phyloP scores from a whole-genome alignment of 2,888 invertebrate genomes.

The Agrenia bidenticulata region DNA sequence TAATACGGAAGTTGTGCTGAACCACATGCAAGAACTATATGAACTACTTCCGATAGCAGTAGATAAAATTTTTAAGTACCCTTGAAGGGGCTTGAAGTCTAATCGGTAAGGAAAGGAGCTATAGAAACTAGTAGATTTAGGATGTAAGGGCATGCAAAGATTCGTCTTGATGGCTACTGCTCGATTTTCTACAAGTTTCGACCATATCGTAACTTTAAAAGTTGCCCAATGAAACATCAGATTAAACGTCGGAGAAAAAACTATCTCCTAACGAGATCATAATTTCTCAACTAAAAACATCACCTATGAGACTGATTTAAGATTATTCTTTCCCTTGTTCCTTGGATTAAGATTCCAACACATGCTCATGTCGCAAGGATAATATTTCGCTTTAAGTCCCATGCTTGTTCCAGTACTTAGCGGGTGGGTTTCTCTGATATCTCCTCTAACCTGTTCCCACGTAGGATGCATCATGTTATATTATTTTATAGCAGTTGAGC shows the following conservation, averaged over 20 bases:
- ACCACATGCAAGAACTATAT: too few species aligned
- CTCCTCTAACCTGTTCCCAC: constrained; percentile 25
- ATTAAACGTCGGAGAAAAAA: constrained; percentile 21
- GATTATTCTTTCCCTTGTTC: constrained; percentile 35
- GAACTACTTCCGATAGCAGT: too few species aligned
- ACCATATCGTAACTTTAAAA: neutral
- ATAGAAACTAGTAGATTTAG: too few species aligned
- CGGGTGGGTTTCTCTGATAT: constrained; percentile 19
- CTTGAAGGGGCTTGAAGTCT: too few species aligned
- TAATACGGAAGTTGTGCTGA: too few species aligned
- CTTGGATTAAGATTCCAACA: constrained; percentile 35
- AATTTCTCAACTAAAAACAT: constrained; percentile 42
- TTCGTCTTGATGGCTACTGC: too few species aligned
- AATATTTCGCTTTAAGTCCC: constrained; percentile 22
- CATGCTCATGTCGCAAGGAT: constrained; percentile 34
- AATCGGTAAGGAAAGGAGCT: too few species aligned
- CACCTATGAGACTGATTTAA: constrained; percentile 46
- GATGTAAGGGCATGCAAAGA: too few species aligned
- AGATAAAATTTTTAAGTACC: too few species aligned
- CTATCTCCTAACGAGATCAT: constrained; percentile 49
- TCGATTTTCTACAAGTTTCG: too few species aligned
- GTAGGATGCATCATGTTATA: constrained; percentile 34
- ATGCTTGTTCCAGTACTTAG: constrained; percentile 14
- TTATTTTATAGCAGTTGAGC: constrained; percentile 6
- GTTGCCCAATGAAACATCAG: neutral